phyloP scores from a whole-genome alignment of 2,113 vertebrate species.

The Onychorhynchus coronatus region DNA sequence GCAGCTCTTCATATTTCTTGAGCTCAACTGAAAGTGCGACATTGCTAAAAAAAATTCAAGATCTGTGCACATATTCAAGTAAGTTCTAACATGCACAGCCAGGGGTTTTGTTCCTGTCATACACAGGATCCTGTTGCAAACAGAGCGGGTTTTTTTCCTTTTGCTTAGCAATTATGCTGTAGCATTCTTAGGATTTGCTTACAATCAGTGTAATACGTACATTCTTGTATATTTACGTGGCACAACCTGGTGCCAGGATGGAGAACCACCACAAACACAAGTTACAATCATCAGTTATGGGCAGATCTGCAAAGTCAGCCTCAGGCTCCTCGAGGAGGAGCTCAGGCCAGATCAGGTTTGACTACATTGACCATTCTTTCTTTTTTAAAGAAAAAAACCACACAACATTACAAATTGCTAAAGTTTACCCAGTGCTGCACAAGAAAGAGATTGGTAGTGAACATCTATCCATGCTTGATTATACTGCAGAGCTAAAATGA shows the following conservation, averaged over 20 bases:
- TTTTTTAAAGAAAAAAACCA: slow-evolving; percentile 17
- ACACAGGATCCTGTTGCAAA: slow-evolving; percentile 30
- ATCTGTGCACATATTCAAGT: slow-evolving; percentile 18
- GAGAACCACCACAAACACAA: background rate
- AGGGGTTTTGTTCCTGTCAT: slow-evolving; percentile 26
- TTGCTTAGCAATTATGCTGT: slow-evolving; percentile 63
- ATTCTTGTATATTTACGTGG: slow-evolving; percentile 4
- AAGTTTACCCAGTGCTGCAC: slow-evolving; percentile 57
- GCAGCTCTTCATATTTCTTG: slow-evolving; percentile 57
- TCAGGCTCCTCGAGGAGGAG: background rate
- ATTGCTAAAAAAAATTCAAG: slow-evolving; percentile 51
- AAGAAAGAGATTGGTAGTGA: slow-evolving; percentile 40
- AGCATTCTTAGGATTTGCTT: slow-evolving; percentile 52
- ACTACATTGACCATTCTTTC: slow-evolving; percentile 1
- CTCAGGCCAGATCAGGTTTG: background rate
- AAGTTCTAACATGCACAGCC: background rate
- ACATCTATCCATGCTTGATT: slow-evolving; percentile 42
- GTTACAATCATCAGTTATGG: background rate
- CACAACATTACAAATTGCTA: slow-evolving; percentile 37
- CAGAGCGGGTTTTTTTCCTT: slow-evolving; percentile 59
- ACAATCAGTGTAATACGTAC: slow-evolving; percentile 51
- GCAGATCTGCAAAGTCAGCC: slow-evolving; percentile 13
- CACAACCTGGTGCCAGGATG: background rate
- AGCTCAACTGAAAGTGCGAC: slow-evolving; percentile 69
- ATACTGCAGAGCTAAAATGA: slow-evolving; percentile 41